Base-by-base conservation (phyloP, 2,888 invertebrate genomes). In the Yponomeuta evonymella region DNA sequence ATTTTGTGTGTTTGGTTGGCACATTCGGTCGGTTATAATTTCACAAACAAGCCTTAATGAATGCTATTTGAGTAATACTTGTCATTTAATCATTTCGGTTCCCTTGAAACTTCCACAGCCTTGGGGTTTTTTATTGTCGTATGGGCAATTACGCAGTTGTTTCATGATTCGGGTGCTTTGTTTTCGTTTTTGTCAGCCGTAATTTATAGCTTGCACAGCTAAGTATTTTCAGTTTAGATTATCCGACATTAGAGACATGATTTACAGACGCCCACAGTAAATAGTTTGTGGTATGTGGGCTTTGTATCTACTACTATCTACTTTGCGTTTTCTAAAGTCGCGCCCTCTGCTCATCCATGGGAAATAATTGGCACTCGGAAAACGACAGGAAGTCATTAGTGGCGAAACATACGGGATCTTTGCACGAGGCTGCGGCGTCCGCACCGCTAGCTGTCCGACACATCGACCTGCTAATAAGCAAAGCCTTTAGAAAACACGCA, bases 311-410 rank as follows among this genome's bases (percentile, higher is more conserved):
- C n/a, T n/a, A 43, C 0, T 43, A 43, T 6, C 9, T 43, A 5
- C 43, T 43, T 43, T 43, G 8, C 8, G 43, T 8, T 43, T 43
- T 43, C 43, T 43, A 6, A 43, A 8, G 43, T 43, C 43, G 43
- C 43, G 43, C 77, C 79, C 75, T 76, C 76, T 87, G 85, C 81
- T 88, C 87, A 85, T 81, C 85, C 84, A 86, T 79, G 83, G 85
- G 86, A 84, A 87, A 90, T 90, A 89, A 90, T 89, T 88, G 88
- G 86, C 83, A 78, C 83, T 86, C 85, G 86, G 87, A 88, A 89
- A 90, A 89, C 87, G 83, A 85, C 90, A 88, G 90, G 90, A 91
- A 90, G 88, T 91, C 89, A 87, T 91, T 91, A 90, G 89, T 86
- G 86, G 86, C 83, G 79, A 85, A 88, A 83, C 83, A 84, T 43